A percentile compares a stretch with the other conserved stretches of the same genome.
Evolutionary conservation across 2,888 invertebrate species (phyloP).

Genomic region (Trichogramma dendrolimi): DNA sequence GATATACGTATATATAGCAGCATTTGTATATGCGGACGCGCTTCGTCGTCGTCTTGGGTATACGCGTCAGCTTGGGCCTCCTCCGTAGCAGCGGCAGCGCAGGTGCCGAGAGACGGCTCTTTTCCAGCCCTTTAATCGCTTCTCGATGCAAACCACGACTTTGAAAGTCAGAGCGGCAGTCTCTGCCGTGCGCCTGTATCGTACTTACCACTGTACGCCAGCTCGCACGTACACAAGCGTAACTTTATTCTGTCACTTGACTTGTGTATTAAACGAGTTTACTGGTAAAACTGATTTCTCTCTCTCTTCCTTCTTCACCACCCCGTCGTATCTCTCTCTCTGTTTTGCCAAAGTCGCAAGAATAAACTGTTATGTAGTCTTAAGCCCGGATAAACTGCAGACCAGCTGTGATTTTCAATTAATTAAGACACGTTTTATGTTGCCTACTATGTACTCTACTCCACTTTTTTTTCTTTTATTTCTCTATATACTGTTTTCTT

Average conservation of each 20-base stretch:
- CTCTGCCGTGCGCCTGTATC: slow-evolving; percentile 25
- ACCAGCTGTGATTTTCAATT: slow-evolving; percentile 19
- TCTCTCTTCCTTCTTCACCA: slow-evolving; percentile 9
- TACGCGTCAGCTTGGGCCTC: slow-evolving; percentile 19
- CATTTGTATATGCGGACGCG: too few relatives aligned
- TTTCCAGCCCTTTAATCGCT: slow-evolving; percentile 36
- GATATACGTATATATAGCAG: too few relatives aligned
- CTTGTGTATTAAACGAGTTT: too few relatives aligned
- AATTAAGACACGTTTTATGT: slow-evolving; percentile 10
- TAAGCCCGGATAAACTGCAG: slow-evolving; percentile 13
- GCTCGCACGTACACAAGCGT: too few relatives aligned
- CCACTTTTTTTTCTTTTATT: not conserved
- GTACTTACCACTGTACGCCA: too few relatives aligned
- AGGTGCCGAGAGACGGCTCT: slow-evolving; percentile 31
- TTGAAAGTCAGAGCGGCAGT: slow-evolving; percentile 23
- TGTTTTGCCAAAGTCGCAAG: slow-evolving; percentile 1
- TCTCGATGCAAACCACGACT: slow-evolving; percentile 33
- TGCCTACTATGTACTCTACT: too few relatives aligned
- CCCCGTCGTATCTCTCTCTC: not conserved
- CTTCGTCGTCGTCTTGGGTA: slow-evolving; percentile 30
- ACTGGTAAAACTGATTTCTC: slow-evolving; percentile 1
- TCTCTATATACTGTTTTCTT: not conserved
- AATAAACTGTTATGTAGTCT: slow-evolving; percentile 3
- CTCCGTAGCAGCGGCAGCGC: slow-evolving; percentile 21
- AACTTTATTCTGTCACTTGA: too few relatives aligned